phyloP scores from a whole-genome alignment of 1,140 invertebrate species.

The Lepidurus apus region DNA sequence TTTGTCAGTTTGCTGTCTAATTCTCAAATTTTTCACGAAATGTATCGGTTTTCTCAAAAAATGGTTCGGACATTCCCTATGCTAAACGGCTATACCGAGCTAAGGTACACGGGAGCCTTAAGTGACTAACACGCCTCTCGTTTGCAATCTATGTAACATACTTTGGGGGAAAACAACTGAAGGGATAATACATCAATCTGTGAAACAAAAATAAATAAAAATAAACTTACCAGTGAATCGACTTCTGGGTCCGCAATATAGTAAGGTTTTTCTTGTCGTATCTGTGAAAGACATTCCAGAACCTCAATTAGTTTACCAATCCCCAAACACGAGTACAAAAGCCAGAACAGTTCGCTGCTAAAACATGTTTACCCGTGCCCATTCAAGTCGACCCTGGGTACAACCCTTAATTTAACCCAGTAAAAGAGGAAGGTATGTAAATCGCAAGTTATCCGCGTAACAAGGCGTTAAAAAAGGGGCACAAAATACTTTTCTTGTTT shows the following conservation, averaged over 20 bases:
- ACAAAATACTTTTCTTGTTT: not conserved
- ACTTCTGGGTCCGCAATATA: constrained; percentile 97
- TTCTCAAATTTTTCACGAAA: no score
- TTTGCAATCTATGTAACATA: not conserved
- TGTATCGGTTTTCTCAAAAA: no score
- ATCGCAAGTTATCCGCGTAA: constrained; percentile 9
- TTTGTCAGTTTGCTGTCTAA: no score
- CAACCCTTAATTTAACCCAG: not conserved
- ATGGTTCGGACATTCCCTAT: no score
- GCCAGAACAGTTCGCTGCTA: not conserved
- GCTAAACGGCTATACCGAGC: no score
- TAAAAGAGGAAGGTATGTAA: not conserved
- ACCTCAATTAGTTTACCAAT: constrained; percentile 11
- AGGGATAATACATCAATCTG: constrained; percentile 33
- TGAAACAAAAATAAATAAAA: constrained; percentile 28
- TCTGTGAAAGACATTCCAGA: constrained; percentile 61
- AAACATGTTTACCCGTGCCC: not conserved
- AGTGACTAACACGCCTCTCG: not conserved
- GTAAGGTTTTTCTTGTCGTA: constrained; percentile 95
- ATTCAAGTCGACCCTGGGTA: not conserved
- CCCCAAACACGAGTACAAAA: not conserved
- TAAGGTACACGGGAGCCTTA: no score
- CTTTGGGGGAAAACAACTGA: constrained; percentile 46
- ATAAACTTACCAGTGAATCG: constrained; percentile 92
- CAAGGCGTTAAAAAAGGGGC: constrained; percentile 13